Conservation (phyloP, 2,113 vertebrate species). For the Plestiodon gilberti region DNA sequence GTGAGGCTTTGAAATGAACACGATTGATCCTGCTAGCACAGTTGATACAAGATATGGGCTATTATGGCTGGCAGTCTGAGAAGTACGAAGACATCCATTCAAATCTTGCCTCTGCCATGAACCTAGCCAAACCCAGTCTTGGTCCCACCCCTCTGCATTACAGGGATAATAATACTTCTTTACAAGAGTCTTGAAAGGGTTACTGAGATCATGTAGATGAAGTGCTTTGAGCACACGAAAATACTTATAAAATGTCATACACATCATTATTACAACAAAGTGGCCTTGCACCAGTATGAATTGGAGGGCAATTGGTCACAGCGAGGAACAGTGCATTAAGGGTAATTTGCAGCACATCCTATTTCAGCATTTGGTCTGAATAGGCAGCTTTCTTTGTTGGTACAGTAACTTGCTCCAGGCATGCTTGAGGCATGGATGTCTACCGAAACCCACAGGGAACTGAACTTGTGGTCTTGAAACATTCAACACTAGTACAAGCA, state of each 20-base stretch:
- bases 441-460: conserved; percentile 40
- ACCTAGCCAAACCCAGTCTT: background rate
- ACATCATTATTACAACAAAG: background rate
- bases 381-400: conserved; percentile 42
- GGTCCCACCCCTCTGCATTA: background rate
- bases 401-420: conserved; percentile 54
- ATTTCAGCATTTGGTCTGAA: conserved; percentile 51
- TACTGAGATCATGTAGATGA: background rate
- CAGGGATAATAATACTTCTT: background rate
- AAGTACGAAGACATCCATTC: too few species aligned
- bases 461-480: conserved; percentile 45
- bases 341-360: conserved; percentile 41
- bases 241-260: background rate
- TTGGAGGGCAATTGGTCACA: background rate
- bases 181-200: background rate
- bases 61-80: too few species aligned
- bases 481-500: conserved; percentile 32
- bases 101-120: too few species aligned
- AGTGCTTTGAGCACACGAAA: background rate
- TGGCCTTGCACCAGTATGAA: background rate
- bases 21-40: too few species aligned
- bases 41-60: too few species aligned
- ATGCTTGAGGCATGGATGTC: conserved; percentile 44
- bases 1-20: too few species aligned
- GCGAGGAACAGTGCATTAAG: conserved; percentile 32